A percentile compares a stretch with the other conserved stretches of the same genome.
These are phyloP conservation scores for Nyctibius grandis DNA, from an alignment of 2,797 vertebrate species.

Conservation along the genomic window DNA sequence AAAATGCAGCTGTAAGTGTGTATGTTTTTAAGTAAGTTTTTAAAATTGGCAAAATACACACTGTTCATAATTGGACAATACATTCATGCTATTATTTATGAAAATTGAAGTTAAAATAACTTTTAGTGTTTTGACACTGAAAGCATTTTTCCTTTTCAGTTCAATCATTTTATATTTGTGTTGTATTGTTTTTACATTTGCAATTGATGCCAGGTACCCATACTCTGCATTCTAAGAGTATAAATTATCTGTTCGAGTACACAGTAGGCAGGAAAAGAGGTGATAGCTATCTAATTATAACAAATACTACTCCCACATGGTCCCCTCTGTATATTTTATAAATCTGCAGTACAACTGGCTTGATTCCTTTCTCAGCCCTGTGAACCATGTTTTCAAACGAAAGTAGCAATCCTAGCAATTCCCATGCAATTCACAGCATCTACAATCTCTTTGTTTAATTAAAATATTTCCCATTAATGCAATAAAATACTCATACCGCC, in stretches of 20 bases:
- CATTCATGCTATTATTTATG: neutral
- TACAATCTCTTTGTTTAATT: conserved; percentile 78
- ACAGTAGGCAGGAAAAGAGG: neutral
- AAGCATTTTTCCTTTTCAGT: neutral
- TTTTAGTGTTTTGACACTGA: neutral
- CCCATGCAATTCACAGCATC: conserved; percentile 65
- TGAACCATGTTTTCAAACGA: neutral
- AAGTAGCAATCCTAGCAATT: conserved; percentile 59
- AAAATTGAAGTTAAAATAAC: neutral
- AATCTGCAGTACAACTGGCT: neutral
- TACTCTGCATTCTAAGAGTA: neutral
- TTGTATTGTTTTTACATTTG: neutral
- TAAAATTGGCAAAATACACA: neutral
- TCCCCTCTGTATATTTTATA: neutral
- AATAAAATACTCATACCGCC: conserved; percentile 22
- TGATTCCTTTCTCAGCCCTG: neutral
- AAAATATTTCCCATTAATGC: conserved; percentile 71
- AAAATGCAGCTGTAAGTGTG: neutral
- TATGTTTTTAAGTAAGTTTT: neutral
- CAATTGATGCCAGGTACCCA: neutral
- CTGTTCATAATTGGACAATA: neutral
- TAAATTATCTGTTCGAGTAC: neutral
- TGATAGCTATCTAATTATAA: neutral
- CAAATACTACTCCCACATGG: neutral
- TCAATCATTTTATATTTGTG: neutral